Conservation (phyloP, 2,797 vertebrate species). For the Acrossocheilus fasciatus region DNA sequence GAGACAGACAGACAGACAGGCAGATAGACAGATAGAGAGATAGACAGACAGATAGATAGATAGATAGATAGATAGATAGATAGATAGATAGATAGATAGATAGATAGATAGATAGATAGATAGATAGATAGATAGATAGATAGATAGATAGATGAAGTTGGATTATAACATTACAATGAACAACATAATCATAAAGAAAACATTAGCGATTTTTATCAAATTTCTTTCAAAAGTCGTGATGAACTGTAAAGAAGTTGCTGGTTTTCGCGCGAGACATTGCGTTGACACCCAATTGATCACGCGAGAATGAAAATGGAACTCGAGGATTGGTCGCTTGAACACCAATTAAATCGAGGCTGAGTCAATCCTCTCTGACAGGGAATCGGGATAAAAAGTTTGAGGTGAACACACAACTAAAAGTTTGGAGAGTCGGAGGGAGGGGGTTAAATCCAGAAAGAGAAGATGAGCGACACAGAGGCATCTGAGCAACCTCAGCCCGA, state of each 20-base stretch:
- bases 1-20: neutral
- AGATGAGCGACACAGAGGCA: constrained; percentile 81
- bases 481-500: constrained; percentile 76
- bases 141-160: neutral
- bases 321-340: constrained; percentile 47
- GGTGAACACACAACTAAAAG: constrained; percentile 50
- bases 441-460: constrained; percentile 62
- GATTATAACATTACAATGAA: no score
- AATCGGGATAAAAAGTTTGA: constrained; percentile 77
- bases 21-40: neutral
- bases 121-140: neutral
- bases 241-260: no score
- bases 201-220: no score
- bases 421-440: constrained; percentile 69
- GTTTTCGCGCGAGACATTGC: constrained; percentile 52
- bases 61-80: neutral
- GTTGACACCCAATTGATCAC: constrained; percentile 46
- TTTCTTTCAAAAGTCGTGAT: no score
- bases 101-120: neutral
- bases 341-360: constrained; percentile 72
- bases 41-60: neutral
- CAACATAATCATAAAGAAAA: no score
- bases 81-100: neutral
- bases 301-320: constrained; percentile 57
- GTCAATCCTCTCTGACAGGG: constrained; percentile 38